These are phyloP conservation scores for Trichopria drosophilae DNA, from an alignment of 2,888 invertebrate species.

Conservation along the genomic window DNA sequence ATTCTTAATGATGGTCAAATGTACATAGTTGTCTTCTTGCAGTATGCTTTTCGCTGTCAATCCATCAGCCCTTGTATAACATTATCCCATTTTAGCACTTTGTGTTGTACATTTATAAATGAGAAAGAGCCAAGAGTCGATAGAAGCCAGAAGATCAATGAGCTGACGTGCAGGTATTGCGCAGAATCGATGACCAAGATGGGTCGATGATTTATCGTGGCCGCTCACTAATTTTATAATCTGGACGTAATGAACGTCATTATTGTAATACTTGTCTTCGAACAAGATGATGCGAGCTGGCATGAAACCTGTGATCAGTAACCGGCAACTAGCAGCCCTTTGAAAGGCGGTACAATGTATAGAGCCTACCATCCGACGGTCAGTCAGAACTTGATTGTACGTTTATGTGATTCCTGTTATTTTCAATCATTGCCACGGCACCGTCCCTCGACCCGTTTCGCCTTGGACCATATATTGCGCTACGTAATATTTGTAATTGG, in stretches of 20 bases:
- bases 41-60: too few species aligned
- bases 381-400: constrained; percentile 47
- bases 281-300: constrained; percentile 43
- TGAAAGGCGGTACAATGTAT: too few species aligned
- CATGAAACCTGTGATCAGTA: constrained; percentile 44
- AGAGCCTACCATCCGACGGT: constrained; percentile 26
- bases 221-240: constrained; percentile 54
- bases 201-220: constrained; percentile 49
- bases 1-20: too few species aligned
- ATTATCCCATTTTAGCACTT: too few species aligned
- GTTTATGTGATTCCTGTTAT: constrained; percentile 56
- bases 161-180: background rate
- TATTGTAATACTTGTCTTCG: constrained; percentile 55
- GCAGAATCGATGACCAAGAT: background rate
- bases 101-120: too few species aligned
- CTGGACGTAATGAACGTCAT: constrained; percentile 51
- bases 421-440: constrained; percentile 53
- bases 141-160: constrained; percentile 6
- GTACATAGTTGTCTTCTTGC: too few species aligned
- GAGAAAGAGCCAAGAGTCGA: too few species aligned
- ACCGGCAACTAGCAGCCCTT: constrained; percentile 42
- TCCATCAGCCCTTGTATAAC: too few species aligned
- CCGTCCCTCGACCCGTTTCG: constrained; percentile 32
- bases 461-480: too few species aligned
- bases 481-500: constrained; percentile 48